Conservation (phyloP, 2,113 vertebrate species). For the Mastomys coucha region DNA sequence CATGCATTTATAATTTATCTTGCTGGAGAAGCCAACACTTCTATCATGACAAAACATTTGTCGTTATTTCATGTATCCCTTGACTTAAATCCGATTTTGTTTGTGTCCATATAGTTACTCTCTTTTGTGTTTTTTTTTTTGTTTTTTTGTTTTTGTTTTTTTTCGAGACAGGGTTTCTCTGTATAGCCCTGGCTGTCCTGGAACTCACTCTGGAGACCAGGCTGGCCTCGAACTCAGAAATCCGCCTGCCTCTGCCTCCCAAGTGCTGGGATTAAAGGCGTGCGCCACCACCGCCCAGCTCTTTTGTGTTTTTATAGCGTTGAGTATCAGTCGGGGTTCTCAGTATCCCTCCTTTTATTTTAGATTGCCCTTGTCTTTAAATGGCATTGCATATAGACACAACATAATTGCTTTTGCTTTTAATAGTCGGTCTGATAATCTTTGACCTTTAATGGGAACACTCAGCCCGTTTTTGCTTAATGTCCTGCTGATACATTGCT, state of each 20-base stretch:
- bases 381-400: not conserved
- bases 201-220: too few relatives aligned
- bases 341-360: constrained; percentile 6
- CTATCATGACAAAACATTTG: constrained; percentile 1
- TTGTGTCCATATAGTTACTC: not conserved
- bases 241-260: too few relatives aligned
- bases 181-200: too few relatives aligned
- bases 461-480: constrained; percentile 27
- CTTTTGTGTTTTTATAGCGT: not conserved
- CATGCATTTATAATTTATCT: not conserved
- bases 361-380: constrained; percentile 22
- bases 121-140: too few relatives aligned
- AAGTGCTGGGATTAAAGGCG: too few relatives aligned
- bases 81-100: constrained; percentile 42
- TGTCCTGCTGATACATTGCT: not conserved
- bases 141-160: too few relatives aligned
- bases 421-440: not conserved
- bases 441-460: constrained; percentile 3
- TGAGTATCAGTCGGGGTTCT: not conserved
- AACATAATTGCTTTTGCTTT: constrained; percentile 19
- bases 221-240: too few relatives aligned
- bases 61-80: not conserved
- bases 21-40: not conserved
- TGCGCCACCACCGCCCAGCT: too few relatives aligned
- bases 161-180: too few relatives aligned